These are phyloP conservation scores for Tetragnatha versicolor DNA, from an alignment of 1,140 invertebrate species.

Conservation along the genomic window DNA sequence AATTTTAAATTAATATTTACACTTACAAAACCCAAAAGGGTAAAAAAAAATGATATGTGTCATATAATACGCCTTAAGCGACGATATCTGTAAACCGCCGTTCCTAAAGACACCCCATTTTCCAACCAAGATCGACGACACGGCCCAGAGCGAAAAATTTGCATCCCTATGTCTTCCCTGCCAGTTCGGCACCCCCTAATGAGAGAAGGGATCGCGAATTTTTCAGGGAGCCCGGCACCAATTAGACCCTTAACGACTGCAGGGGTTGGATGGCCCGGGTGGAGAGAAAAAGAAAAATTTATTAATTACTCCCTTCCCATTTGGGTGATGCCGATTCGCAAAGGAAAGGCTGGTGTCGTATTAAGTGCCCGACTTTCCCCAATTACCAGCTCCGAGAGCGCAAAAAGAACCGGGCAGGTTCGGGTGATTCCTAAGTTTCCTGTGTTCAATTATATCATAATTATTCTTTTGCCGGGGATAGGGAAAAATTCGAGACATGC, in stretches of 20 bases:
- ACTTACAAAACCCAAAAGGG: too few species aligned
- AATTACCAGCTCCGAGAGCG: slow-evolving; percentile 14
- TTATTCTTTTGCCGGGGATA: not conserved
- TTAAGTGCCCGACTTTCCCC: slow-evolving; percentile 20
- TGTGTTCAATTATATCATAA: slow-evolving; percentile 28
- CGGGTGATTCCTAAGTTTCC: slow-evolving; percentile 17
- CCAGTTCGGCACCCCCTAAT: too few species aligned
- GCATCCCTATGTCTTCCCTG: too few species aligned
- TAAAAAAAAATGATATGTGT: too few species aligned
- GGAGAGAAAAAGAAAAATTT: slow-evolving; percentile 29
- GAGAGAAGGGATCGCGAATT: too few species aligned
- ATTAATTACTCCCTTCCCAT: slow-evolving; percentile 46
- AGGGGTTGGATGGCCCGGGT: not conserved
- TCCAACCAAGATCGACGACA: too few species aligned
- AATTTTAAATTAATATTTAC: too few species aligned
- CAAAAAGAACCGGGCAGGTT: not conserved
- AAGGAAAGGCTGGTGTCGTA: slow-evolving; percentile 11
- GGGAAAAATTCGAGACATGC: not conserved
- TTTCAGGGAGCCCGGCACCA: slow-evolving; percentile 33
- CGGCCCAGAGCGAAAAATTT: too few species aligned
- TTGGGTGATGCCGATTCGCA: not conserved
- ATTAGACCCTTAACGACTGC: slow-evolving; percentile 39
- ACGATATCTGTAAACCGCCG: too few species aligned
- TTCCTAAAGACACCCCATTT: too few species aligned
- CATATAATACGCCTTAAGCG: too few species aligned